Evolutionary conservation across 2,113 vertebrate species (phyloP).

Genomic region (Atractosteus spatula): DNA sequence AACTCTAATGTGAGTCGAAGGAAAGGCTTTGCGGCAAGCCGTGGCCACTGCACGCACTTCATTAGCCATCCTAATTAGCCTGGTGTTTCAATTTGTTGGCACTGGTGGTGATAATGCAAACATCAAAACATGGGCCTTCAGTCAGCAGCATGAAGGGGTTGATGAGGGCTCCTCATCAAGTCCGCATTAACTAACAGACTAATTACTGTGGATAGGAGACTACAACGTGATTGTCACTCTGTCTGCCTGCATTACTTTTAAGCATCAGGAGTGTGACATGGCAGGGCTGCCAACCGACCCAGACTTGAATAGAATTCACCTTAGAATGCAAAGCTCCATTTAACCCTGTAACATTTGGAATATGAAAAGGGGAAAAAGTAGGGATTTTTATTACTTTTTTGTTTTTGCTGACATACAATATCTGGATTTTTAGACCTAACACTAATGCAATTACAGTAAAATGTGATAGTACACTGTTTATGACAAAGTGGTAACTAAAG

Average conservation of each 20-base stretch:
- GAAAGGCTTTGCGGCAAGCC: conserved; percentile 83
- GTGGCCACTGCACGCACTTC: conserved; percentile 93
- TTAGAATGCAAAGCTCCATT: too few species aligned
- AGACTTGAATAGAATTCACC: too few species aligned
- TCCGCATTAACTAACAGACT: conserved; percentile 89
- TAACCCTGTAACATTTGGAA: too few species aligned
- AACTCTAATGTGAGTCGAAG: conserved; percentile 92
- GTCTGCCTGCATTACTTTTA: conserved; percentile 73
- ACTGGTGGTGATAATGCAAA: conserved; percentile 88
- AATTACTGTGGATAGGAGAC: conserved; percentile 85
- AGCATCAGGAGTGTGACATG: conserved; percentile 42
- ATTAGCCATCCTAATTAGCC: conserved; percentile 97
- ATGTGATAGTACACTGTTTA: too few species aligned
- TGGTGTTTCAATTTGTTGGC: conserved; percentile 90
- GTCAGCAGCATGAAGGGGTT: conserved; percentile 79
- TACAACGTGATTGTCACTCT: conserved; percentile 75
- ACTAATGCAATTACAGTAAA: too few species aligned
- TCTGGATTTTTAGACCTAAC: too few species aligned
- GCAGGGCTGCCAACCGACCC: conserved; percentile 31
- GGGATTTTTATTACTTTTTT: too few species aligned
- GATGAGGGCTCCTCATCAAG: conserved; percentile 79
- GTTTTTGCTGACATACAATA: too few species aligned
- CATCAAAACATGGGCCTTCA: conserved; percentile 79
- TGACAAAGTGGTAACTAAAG: too few species aligned
- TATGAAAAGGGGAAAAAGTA: too few species aligned